Evolutionary conservation across 2,113 vertebrate genomes (phyloP).

Genomic region (Arizona elegans): DNA sequence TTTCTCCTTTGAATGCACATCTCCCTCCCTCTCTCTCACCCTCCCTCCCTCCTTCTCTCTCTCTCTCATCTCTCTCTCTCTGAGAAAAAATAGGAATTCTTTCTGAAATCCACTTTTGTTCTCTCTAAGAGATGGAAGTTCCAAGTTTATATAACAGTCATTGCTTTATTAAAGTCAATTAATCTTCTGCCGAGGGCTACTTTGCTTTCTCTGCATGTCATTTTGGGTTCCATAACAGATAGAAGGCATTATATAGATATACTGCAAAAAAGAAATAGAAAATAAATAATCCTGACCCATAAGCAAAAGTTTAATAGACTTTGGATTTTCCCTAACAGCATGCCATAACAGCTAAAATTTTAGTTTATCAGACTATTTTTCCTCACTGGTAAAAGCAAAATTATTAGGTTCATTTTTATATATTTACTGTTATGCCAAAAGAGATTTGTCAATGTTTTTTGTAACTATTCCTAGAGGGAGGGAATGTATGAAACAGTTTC

Average conservation of each 20-base stretch:
- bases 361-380: background rate
- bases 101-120: background rate
- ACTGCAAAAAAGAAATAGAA: background rate
- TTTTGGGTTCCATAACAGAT: background rate
- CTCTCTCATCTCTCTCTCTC: too few species aligned
- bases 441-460: background rate
- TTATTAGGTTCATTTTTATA: background rate
- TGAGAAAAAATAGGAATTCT: background rate
- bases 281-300: background rate
- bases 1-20: too few species aligned
- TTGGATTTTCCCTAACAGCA: background rate
- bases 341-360: background rate
- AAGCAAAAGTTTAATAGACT: background rate
- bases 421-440: background rate
- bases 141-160: background rate
- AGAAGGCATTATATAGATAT: background rate
- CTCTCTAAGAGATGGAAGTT: background rate
- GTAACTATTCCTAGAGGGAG: background rate
- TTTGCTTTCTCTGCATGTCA: background rate
- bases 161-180: background rate
- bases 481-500: background rate
- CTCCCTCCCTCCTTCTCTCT: too few species aligned
- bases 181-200: background rate
- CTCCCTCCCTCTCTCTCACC: too few species aligned
- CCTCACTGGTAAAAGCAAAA: background rate